These are phyloP conservation scores for Aphidoletes aphidimyza DNA, from an alignment of 2,888 invertebrate genomes.

Conservation along the genomic window DNA sequence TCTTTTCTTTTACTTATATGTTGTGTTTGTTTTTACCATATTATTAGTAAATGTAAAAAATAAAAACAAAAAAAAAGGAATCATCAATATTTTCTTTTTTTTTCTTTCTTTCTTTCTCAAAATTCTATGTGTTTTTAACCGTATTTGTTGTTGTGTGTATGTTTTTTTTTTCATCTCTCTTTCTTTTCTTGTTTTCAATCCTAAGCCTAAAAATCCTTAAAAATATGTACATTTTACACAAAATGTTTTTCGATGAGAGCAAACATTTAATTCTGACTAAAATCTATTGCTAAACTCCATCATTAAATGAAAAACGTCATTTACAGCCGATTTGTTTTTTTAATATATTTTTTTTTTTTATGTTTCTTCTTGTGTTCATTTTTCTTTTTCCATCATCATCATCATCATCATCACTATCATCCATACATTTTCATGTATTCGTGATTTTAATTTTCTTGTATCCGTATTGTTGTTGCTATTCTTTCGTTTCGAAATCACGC, in stretches of 20 bases:
- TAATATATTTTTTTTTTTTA: neutral
- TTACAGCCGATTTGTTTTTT: constrained; percentile 49
- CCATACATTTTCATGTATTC: neutral
- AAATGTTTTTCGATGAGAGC: constrained; percentile 51
- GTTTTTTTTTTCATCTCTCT: neutral
- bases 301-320: constrained; percentile 54
- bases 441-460: neutral
- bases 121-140: neutral
- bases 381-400: neutral
- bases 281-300: constrained; percentile 52
- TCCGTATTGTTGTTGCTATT: neutral
- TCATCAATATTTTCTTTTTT: too few species aligned
- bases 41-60: constrained; percentile 44
- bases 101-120: too few species aligned
- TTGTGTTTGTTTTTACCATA: neutral
- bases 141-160: neutral
- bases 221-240: constrained; percentile 47
- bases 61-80: constrained; percentile 50
- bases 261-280: constrained; percentile 36
- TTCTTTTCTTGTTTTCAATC: neutral
- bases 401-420: neutral
- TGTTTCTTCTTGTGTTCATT: neutral
- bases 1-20: neutral
- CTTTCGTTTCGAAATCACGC: constrained; percentile 49
- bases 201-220: constrained; percentile 40